A percentile compares a stretch with the other conserved stretches of the same genome.
These are phyloP conservation scores for Danio aesculapii DNA, from an alignment of 2,797 vertebrate genomes.

Conservation along the genomic window DNA sequence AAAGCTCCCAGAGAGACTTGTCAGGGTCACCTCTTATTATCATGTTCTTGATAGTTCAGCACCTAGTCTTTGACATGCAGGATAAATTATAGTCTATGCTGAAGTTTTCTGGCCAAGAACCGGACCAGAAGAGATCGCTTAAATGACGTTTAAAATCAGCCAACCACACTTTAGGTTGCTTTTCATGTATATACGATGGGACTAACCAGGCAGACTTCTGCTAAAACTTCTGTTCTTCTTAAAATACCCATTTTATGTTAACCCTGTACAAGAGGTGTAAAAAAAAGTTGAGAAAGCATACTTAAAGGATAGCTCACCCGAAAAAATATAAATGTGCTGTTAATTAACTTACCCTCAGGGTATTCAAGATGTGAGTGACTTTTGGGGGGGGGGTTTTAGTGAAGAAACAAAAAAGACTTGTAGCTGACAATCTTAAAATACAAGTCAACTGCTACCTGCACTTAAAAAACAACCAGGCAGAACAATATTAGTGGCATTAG, in stretches of 20 bases:
- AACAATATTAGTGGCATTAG: no score
- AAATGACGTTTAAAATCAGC: not conserved
- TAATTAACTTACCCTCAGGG: no score
- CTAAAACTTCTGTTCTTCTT: not conserved
- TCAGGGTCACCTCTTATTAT: slow-evolving; percentile 58
- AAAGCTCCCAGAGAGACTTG: slow-evolving; percentile 39
- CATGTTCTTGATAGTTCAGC: slow-evolving; percentile 65
- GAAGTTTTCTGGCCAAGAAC: not conserved
- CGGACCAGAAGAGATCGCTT: not conserved
- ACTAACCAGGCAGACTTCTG: not conserved
- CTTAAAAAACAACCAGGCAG: no score
- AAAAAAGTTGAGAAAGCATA: no score
- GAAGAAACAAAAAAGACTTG: no score
- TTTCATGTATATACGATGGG: not conserved
- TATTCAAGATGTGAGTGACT: no score
- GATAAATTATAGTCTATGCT: not conserved
- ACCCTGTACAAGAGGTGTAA: not conserved
- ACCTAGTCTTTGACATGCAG: slow-evolving; percentile 41
- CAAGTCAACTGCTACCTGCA: no score
- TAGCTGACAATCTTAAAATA: no score
- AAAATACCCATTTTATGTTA: not conserved
- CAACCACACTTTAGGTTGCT: not conserved
- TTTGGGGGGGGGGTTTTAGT: no score
- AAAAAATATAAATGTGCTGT: no score
- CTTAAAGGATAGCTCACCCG: no score